A percentile compares a stretch with the other conserved stretches of the same genome.
These are phyloP conservation scores for Micropterix aruncella DNA, from an alignment of 2,888 invertebrate species.

Conservation along the genomic window DNA sequence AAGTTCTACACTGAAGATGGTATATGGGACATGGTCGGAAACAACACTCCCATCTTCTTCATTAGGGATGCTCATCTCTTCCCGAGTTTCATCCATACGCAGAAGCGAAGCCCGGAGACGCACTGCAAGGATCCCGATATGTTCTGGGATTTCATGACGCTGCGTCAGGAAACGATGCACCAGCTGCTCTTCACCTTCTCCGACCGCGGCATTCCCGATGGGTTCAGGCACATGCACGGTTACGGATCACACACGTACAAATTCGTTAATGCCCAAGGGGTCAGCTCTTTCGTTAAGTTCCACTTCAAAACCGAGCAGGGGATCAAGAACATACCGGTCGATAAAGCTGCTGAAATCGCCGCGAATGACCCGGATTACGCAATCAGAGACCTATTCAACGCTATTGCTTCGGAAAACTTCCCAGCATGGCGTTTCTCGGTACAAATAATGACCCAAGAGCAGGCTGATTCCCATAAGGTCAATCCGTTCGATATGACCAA, in stretches of 20 bases:
- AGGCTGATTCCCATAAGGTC: constrained; percentile 65
- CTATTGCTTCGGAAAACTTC: constrained; percentile 59
- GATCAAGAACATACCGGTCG: constrained; percentile 61
- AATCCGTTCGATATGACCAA: constrained; percentile 94
- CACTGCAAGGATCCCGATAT: constrained; percentile 85
- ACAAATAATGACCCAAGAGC: constrained; percentile 80
- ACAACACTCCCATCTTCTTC: constrained; percentile 89
- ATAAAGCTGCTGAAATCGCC: constrained; percentile 55
- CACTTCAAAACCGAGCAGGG: constrained; percentile 89
- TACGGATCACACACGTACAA: constrained; percentile 93
- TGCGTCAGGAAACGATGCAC: constrained; percentile 79
- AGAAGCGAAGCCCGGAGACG: constrained; percentile 88
- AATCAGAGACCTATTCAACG: constrained; percentile 79
- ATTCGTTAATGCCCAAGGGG: constrained; percentile 62
- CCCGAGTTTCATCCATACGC: constrained; percentile 92
- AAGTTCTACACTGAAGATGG: constrained; percentile 92
- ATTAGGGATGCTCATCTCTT: constrained; percentile 83
- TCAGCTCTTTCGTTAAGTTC: constrained; percentile 79
- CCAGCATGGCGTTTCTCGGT: constrained; percentile 73
- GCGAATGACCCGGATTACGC: constrained; percentile 79
- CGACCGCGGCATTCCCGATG: constrained; percentile 89
- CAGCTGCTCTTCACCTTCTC: constrained; percentile 75
- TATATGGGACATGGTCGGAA: constrained; percentile 88
- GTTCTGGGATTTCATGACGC: constrained; percentile 91
- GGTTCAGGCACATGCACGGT: constrained; percentile 88